A percentile compares a stretch with the other conserved stretches of the same genome.
Evolutionary conservation across 2,888 invertebrate genomes (phyloP).

Genomic region (Frankliniella fusca): DNA sequence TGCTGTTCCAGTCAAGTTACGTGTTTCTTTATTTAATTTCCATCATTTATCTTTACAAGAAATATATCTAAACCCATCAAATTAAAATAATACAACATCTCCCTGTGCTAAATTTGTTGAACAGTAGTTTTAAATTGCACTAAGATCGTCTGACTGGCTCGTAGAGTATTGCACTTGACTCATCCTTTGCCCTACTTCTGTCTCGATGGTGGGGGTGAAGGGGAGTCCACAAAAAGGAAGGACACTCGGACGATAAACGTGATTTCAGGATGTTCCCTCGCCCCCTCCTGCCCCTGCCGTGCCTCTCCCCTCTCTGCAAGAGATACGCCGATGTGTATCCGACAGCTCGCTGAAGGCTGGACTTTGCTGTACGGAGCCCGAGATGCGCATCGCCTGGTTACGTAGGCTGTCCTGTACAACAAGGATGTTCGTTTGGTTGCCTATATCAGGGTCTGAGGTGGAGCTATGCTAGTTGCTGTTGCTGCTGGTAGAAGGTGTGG

Average conservation of each 20-base stretch:
- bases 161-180: neutral
- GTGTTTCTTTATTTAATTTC: neutral
- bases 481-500: too few relatives aligned
- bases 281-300: neutral
- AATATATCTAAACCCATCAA: neutral
- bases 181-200: slow-evolving; percentile 1
- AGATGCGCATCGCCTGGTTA: too few relatives aligned
- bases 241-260: neutral
- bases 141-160: neutral
- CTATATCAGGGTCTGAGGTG: too few relatives aligned
- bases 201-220: neutral
- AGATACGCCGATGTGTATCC: too few relatives aligned
- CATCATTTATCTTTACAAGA: neutral
- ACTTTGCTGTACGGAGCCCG: too few relatives aligned
- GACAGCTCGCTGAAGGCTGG: too few relatives aligned
- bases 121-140: neutral
- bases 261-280: neutral
- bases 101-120: neutral
- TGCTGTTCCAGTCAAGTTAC: neutral
- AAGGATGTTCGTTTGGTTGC: too few relatives aligned
- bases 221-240: neutral
- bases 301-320: neutral
- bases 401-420: too few relatives aligned
- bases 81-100: neutral
- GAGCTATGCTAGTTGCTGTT: too few relatives aligned